phyloP scores from a whole-genome alignment of 1,140 invertebrate genomes.

The Eriocheir sinensis region DNA sequence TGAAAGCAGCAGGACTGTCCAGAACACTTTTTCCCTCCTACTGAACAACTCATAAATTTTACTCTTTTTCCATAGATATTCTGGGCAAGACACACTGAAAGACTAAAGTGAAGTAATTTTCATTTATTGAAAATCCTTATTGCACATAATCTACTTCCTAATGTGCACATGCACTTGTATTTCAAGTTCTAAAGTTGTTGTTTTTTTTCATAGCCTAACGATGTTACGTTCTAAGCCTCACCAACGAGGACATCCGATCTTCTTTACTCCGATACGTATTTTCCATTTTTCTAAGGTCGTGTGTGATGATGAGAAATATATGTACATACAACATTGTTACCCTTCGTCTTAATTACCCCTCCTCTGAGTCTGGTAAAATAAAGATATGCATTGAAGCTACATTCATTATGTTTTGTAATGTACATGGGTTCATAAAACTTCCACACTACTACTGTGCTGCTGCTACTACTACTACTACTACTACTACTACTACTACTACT shows the following conservation, averaged over 20 bases:
- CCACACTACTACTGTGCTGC: no score
- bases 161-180: neutral
- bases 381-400: no score
- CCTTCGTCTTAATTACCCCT: no score
- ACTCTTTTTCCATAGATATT: neutral
- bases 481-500: no score
- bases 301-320: neutral
- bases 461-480: no score
- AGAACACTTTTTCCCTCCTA: neutral
- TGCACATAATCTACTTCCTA: neutral
- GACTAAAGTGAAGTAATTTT: neutral
- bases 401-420: no score
- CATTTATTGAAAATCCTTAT: neutral
- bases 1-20: neutral
- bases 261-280: neutral
- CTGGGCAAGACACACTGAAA: neutral
- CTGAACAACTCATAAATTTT: neutral
- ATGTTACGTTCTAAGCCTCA: neutral
- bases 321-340: conserved; percentile 1
- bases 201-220: neutral
- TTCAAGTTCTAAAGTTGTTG: neutral
- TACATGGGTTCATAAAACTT: no score
- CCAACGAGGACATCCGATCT: neutral
- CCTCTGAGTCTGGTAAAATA: no score
- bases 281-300: conserved; percentile 2